A percentile compares a stretch with the other conserved stretches of the same genome.
phyloP scores from a whole-genome alignment of 1,140 invertebrate genomes.

The Dendrolimus kikuchii region DNA sequence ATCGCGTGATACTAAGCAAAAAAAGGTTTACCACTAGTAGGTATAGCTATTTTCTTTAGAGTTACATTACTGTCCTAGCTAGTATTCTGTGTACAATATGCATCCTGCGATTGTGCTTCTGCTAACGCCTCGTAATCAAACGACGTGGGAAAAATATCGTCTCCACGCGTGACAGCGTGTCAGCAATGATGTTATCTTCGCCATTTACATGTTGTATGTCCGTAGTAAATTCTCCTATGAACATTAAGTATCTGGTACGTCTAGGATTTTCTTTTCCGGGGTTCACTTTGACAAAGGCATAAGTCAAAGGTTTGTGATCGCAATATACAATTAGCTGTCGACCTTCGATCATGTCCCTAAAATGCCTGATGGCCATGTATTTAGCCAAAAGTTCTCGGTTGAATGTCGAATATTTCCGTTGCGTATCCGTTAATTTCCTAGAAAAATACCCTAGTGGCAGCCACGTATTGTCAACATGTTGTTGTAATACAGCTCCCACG shows the following conservation, averaged over 20 bases:
- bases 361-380: conserved; percentile 3
- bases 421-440: not conserved
- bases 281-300: not conserved
- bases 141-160: not conserved
- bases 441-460: no score
- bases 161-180: conserved; percentile 4
- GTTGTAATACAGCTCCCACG: no score
- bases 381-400: conserved; percentile 7
- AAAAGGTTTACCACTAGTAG: conserved; percentile 3
- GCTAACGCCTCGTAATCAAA: conserved; percentile 6
- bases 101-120: not conserved
- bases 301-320: conserved; percentile 8
- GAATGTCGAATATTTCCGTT: conserved; percentile 2
- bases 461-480: no score
- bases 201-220: conserved; percentile 6
- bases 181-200: conserved; percentile 1
- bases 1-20: conserved; percentile 2
- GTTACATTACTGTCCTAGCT: not conserved
- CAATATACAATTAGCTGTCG: conserved; percentile 3
- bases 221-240: conserved; percentile 6
- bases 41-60: conserved; percentile 5
- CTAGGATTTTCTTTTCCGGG: conserved; percentile 4
- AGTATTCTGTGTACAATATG: not conserved
- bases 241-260: conserved; percentile 1
- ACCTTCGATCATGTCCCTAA: conserved; percentile 6